Evolutionary conservation across 2,797 vertebrate genomes (phyloP).

Genomic region (Poliocrania exsul): DNA sequence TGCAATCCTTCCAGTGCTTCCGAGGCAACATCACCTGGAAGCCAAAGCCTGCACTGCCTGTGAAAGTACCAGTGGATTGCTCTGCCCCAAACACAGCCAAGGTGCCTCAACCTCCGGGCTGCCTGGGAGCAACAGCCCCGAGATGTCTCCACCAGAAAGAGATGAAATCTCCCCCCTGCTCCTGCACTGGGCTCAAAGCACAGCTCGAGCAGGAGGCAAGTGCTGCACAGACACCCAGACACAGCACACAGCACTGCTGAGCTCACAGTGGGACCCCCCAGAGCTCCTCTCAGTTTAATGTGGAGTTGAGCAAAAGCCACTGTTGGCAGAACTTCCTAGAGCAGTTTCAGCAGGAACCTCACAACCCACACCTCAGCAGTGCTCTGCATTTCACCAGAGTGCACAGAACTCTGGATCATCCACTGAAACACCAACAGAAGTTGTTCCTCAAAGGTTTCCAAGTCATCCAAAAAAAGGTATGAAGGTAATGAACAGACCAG

Average conservation of each 20-base stretch:
- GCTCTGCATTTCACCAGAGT: background rate
- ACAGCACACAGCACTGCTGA: background rate
- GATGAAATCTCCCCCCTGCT: background rate
- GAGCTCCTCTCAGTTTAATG: background rate
- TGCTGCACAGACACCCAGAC: background rate
- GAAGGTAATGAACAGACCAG: background rate
- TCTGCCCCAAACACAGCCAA: background rate
- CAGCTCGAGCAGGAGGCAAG: background rate
- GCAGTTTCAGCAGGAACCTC: background rate
- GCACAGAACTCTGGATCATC: background rate
- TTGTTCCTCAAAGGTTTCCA: background rate
- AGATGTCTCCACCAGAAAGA: background rate
- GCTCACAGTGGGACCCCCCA: background rate
- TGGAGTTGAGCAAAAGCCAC: background rate
- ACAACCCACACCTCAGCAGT: background rate
- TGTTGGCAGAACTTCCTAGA: background rate
- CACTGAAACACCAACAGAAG: background rate
- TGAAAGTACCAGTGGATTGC: rapidly evolving
- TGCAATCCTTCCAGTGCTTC: background rate
- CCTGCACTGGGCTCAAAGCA: background rate
- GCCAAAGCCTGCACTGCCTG: background rate
- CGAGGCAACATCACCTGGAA: background rate
- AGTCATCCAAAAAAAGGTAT: background rate
- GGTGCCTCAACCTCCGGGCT: background rate
- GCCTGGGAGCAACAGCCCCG: background rate